Base-by-base conservation (phyloP, 2,113 vertebrate species). In the Ptilonorhynchus violaceus region DNA sequence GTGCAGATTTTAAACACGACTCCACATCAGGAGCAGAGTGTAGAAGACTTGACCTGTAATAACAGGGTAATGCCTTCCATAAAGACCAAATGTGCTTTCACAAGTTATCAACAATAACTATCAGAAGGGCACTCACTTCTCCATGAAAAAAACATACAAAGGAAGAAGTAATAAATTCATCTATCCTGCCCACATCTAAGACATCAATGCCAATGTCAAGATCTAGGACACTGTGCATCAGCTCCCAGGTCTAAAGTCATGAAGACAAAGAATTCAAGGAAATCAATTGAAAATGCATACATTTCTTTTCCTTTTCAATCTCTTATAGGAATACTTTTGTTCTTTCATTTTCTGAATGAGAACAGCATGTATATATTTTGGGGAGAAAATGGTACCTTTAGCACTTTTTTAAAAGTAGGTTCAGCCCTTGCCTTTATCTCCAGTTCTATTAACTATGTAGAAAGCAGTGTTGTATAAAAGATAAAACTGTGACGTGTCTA, bases 171-270 rank as follows among this genome's bases (percentile, higher is more conserved):
- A 67, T 35, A 73, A 80, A 73, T 44, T 63, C 0, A 47, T 35
- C 19, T 83, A 3, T 47, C 19, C n/a, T 56, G 19, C 23, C n/a
- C 21, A 44, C 17, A 17, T 47, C 10, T 33, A 5, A 79, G 35
- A 88, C 83, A 31, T 2, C 5, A 39, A 5, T 44, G 39, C 2
- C 1, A 2, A 6, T 56, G 30, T 60, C 66, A 64, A 79, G 20
- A 44, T 66, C 8, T 66, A 63, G 27, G 37, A 27, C 5, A 13
- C 4, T 13, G 8, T 35, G 49, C 24, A 85, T 72, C 58, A 68
- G 9, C 0, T 0, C 5, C 47, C 30, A 0, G 15, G n/a, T 76
- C 53, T 16, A 64, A 75, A 79, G 21, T 35, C 5, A 39, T 8
- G 18, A 82, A 15, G 18, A 39, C 9, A 56, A 67, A 39, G 15